phyloP scores from a whole-genome alignment of 1,140 invertebrate species.

The Sarcophaga bullata region DNA sequence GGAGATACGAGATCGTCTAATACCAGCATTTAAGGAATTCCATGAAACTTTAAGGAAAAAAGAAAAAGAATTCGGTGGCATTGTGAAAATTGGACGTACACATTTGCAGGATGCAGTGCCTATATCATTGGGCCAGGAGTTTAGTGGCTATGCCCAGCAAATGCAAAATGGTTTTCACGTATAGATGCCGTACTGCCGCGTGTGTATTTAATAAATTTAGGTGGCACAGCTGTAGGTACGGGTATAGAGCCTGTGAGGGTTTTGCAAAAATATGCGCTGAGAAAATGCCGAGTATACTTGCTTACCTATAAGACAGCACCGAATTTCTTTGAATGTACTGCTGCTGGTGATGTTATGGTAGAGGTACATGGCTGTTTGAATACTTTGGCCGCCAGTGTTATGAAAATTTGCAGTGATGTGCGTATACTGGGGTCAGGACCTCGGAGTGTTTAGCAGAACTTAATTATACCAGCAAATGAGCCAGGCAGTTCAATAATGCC shows the following conservation, averaged over 20 bases:
- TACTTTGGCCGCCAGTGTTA: constrained; percentile 90
- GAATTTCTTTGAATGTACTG: constrained; percentile 98
- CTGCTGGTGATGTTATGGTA: constrained; percentile 93
- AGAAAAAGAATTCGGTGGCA: constrained; percentile 85
- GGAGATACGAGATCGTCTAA: constrained; percentile 84
- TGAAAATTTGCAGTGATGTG: constrained; percentile 99
- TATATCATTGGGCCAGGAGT: constrained; percentile 97
- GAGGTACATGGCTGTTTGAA: constrained; percentile 96
- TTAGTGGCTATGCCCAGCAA: constrained; percentile 93
- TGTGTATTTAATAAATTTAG: constrained; percentile 90
- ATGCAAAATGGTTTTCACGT: constrained; percentile 87
- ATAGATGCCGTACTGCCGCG: constrained; percentile 86
- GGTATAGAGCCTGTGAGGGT: constrained; percentile 85
- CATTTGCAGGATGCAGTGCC: constrained; percentile 95
- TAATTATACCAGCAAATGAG: constrained; percentile 95
- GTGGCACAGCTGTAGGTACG: constrained; percentile 98
- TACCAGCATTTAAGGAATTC: constrained; percentile 84
- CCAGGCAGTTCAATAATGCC: constrained; percentile 99
- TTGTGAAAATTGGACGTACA: constrained; percentile 94
- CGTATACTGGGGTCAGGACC: constrained; percentile 95
- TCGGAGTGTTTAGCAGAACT: constrained; percentile 94
- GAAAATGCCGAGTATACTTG: constrained; percentile 81
- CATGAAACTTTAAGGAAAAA: constrained; percentile 81
- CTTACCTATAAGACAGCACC: constrained; percentile 90
- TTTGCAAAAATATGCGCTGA: constrained; percentile 92